Evolutionary conservation across 1,140 invertebrate genomes (phyloP).

Genomic region (Drosophila ogumai): DNA sequence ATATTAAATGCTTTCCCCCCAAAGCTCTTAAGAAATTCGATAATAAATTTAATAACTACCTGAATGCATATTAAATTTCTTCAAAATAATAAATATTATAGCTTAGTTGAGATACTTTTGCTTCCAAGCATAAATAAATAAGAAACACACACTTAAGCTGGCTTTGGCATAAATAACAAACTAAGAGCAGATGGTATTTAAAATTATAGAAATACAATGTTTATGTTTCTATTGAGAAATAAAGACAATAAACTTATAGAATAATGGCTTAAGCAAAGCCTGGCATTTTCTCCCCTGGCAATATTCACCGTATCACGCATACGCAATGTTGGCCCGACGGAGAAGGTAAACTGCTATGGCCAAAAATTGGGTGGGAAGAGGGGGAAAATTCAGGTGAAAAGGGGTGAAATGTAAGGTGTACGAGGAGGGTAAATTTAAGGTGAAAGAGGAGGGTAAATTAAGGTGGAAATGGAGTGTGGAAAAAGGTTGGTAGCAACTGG

Average conservation of each 20-base stretch:
- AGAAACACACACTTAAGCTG: not conserved
- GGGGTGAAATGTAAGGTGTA: not conserved
- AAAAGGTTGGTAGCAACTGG: not conserved
- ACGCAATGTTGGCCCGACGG: slow-evolving; percentile 39
- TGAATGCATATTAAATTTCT: not conserved
- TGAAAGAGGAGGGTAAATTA: not conserved
- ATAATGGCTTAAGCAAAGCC: not conserved
- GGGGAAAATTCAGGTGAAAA: slow-evolving; percentile 2
- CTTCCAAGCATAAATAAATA: not conserved
- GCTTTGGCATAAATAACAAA: slow-evolving; percentile 1
- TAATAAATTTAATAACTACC: not conserved
- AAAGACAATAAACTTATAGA: not conserved
- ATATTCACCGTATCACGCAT: slow-evolving; percentile 36
- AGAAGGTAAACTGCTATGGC: slow-evolving; percentile 32
- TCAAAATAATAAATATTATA: no score
- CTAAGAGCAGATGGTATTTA: not conserved
- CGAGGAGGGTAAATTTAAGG: no score
- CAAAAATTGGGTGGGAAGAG: not conserved
- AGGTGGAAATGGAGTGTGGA: slow-evolving; percentile 1
- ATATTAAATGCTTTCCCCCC: not conserved
- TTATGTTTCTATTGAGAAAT: not conserved
- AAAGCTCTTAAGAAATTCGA: not conserved
- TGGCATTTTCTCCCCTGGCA: not conserved
- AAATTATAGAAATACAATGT: not conserved
- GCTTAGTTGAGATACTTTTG: not conserved